Base-by-base conservation (phyloP, 2,113 vertebrate genomes). In the Sciurus niger region DNA sequence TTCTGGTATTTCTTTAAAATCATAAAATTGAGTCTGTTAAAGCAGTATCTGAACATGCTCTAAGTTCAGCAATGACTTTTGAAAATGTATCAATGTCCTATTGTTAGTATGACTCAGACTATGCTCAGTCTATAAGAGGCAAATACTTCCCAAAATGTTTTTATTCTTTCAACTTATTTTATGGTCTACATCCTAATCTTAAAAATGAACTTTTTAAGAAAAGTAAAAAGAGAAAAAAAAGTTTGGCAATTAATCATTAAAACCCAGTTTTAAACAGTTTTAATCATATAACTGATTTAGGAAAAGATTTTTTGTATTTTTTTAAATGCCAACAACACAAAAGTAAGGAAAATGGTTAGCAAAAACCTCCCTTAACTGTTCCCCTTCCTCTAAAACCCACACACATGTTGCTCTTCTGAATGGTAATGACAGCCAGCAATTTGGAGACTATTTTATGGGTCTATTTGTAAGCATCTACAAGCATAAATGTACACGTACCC, bases 291-390 rank as follows among this genome's bases (percentile, higher is more conserved):
- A 48, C 48, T 5, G 72, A 92, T 48, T 37, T 1, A 55, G 28
- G 11, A 90, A 78, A 88, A 67, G 0, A 65, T 65, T 94, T 89
- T 92, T 37, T 48, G 67, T 63, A 14, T 80, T 94, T 94, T 76
- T 95, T 94, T 73, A 92, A 94, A 53, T 55, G 8, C 25, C 67
- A 83, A 65, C 1, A 78, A 53, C 43, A 93, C 28, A 89, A 88
- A 85, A 55, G 40, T 32, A 53, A 12, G n/a, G 3, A 86, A 48
- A 84, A 68, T 20, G 93, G 93, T 40, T 63, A 94, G 48, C 68
- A 83, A 90, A 96, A 88, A 28, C 20, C 14, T 60, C 60, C 53
- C n/a, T 68, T 48, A 80, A 46, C 30, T 20, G 53, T 1, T 24
- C 10, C 6, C 20, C 25, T 53, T 53, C 46, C 70, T 16, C 13